A percentile compares a stretch with the other conserved stretches of the same genome.
These are phyloP conservation scores for Anastrepha ludens DNA, from an alignment of 1,140 invertebrate species.

Conservation along the genomic window DNA sequence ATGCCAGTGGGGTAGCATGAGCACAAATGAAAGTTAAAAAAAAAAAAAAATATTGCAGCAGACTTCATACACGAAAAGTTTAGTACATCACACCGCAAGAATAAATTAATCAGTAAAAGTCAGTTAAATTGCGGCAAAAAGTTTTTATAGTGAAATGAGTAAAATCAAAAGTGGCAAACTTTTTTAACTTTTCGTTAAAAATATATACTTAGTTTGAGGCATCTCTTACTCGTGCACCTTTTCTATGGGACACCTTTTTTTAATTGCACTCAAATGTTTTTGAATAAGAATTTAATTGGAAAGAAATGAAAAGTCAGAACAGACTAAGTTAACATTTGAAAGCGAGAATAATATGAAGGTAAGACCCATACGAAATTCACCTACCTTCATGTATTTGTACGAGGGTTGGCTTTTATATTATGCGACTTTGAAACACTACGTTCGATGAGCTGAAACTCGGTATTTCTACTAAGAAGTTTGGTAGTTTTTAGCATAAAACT, in stretches of 20 bases:
- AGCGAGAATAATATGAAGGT: too few relatives aligned
- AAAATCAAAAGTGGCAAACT: too few relatives aligned
- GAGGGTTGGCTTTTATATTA: too few relatives aligned
- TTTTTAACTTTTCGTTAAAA: background rate
- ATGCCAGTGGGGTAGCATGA: background rate
- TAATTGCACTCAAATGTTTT: background rate
- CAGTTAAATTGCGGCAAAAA: background rate
- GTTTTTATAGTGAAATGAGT: background rate
- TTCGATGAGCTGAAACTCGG: too few relatives aligned
- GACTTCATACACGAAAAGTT: background rate
- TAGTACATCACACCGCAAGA: background rate
- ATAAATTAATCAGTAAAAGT: background rate
- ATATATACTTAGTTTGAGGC: background rate
- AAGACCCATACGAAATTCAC: too few relatives aligned
- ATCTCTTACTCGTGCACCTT: background rate
- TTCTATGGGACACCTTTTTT: background rate
- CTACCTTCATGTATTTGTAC: too few relatives aligned
- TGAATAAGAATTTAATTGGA: background rate
- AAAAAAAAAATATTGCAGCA: background rate
- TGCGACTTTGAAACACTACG: too few relatives aligned
- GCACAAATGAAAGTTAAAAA: constrained; percentile 13
- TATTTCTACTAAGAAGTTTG: too few relatives aligned
- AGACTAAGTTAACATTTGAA: too few relatives aligned
- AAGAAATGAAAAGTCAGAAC: too few relatives aligned
- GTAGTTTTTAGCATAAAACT: too few relatives aligned